Evolutionary conservation across 1,140 invertebrate genomes (phyloP).

Genomic region (Drosophila rhopaloa): DNA sequence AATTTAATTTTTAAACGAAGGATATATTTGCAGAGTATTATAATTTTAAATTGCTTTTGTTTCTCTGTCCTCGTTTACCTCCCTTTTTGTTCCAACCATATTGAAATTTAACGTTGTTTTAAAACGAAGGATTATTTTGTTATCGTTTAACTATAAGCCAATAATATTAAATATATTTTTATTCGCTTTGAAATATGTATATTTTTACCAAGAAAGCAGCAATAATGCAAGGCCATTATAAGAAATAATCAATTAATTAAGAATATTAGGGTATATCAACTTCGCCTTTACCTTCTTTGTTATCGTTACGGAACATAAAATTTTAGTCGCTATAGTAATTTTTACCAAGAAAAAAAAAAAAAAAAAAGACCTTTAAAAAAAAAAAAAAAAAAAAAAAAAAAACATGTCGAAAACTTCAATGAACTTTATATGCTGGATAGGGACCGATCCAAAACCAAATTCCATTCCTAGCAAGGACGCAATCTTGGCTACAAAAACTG

Average conservation of each 20-base stretch:
- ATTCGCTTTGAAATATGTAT: neutral
- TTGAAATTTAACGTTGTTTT: neutral
- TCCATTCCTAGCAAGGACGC: neutral
- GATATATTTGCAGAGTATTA: no score
- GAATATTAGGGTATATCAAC: no score
- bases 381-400: no score
- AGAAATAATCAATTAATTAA: neutral
- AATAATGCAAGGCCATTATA: no score
- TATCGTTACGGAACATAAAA: neutral
- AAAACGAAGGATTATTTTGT: neutral
- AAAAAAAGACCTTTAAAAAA: no score
- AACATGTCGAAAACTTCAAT: slow-evolving; percentile 7
- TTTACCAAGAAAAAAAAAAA: no score
- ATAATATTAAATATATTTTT: neutral
- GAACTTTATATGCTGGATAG: slow-evolving; percentile 7
- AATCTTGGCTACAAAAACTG: slow-evolving; percentile 45
- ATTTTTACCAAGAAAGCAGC: no score
- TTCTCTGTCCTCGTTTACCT: no score
- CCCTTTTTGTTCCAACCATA: neutral
- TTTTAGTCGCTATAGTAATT: no score
- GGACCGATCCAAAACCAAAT: slow-evolving; percentile 9
- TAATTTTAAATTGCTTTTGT: no score
- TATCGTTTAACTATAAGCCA: neutral
- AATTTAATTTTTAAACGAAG: neutral
- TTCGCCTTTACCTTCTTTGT: neutral